phyloP scores from a whole-genome alignment of 2,797 vertebrate genomes.

The Anomalospiza imberbis region DNA sequence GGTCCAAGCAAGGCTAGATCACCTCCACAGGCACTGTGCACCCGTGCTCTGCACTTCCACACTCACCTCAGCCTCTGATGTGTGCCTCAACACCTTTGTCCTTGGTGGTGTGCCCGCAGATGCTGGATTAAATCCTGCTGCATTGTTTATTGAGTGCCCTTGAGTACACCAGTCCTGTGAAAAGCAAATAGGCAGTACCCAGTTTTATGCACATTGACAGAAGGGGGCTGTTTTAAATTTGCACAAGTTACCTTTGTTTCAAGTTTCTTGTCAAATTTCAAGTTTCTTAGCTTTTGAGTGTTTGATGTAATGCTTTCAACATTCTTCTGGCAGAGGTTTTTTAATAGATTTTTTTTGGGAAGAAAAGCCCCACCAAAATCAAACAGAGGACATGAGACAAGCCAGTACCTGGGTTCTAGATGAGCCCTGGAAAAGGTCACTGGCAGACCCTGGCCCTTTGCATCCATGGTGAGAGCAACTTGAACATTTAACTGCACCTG shows the following conservation, averaged over 20 bases:
- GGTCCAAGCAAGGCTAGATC: neutral
- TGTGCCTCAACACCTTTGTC: neutral
- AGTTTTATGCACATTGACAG: neutral
- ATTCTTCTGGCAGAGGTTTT: neutral
- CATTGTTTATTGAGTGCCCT: neutral
- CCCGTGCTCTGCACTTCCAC: neutral
- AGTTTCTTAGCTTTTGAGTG: neutral
- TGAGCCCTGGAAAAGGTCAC: neutral
- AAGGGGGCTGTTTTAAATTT: neutral
- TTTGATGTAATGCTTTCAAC: neutral
- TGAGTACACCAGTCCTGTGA: neutral
- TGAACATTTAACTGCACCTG: neutral
- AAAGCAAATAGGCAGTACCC: constrained; percentile 10
- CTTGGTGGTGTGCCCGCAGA: neutral
- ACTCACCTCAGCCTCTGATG: neutral
- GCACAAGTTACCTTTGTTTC: neutral
- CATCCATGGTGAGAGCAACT: neutral
- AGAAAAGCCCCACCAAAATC: neutral
- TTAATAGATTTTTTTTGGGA: neutral
- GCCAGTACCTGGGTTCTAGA: neutral
- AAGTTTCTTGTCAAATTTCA: neutral
- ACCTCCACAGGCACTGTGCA: neutral
- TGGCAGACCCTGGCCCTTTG: neutral
- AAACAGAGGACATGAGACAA: neutral
- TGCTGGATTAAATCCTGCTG: neutral